These are phyloP conservation scores for Drosophila aff. DNA, from an alignment of 1,140 invertebrate genomes.

Conservation along the genomic window DNA sequence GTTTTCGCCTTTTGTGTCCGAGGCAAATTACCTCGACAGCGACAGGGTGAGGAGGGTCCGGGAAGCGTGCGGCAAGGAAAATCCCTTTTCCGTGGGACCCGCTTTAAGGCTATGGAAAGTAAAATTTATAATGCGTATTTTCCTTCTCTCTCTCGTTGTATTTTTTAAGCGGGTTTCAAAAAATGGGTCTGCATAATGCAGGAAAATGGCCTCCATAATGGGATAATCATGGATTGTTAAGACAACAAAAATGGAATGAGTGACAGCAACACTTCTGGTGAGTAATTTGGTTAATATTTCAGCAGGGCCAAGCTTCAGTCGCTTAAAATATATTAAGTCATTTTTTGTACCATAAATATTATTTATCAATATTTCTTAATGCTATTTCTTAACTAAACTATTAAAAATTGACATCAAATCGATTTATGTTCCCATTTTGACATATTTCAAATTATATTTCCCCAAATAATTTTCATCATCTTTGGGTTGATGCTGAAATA, in stretches of 20 bases:
- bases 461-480: conserved; percentile 5
- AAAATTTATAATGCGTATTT: conserved; percentile 43
- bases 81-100: conserved; percentile 18
- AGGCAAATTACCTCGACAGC: conserved; percentile 48
- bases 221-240: conserved; percentile 38
- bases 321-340: too few species aligned
- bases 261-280: conserved; percentile 4
- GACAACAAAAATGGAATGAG: conserved; percentile 17
- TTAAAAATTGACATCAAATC: neutral
- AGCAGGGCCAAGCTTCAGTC: neutral
- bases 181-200: conserved; percentile 39
- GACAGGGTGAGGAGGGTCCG: neutral
- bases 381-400: neutral
- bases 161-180: conserved; percentile 16
- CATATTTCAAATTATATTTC: neutral
- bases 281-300: conserved; percentile 12
- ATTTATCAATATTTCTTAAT: neutral
- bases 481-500: conserved; percentile 24
- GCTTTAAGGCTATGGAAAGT: conserved; percentile 35
- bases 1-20: conserved; percentile 27
- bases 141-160: neutral
- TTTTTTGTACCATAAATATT: too few species aligned
- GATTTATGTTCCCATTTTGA: neutral
- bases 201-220: conserved; percentile 25
- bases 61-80: conserved; percentile 2